Conservation (phyloP, 2,113 vertebrate species). For the Pleuronectes platessa region DNA sequence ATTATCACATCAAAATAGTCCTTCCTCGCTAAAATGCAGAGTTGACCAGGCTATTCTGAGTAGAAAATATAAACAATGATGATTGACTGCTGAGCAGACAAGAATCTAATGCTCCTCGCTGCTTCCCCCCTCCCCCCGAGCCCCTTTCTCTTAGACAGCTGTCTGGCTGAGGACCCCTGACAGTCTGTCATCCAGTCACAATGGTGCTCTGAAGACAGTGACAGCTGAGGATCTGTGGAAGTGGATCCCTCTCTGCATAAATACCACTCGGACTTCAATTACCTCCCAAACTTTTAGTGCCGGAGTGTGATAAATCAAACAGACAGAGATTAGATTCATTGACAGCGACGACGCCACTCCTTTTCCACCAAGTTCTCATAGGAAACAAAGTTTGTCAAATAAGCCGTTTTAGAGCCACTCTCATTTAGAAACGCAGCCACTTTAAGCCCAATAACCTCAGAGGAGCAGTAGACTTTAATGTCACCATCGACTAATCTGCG, state of each 20-base stretch:
- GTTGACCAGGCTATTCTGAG: conserved; percentile 60
- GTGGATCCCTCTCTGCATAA: conserved; percentile 66
- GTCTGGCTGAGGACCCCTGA: conserved; percentile 73
- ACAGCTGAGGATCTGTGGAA: conserved; percentile 79
- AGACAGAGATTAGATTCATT: conserved; percentile 57
- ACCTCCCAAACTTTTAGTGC: conserved; percentile 60
- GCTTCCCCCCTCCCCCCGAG: conserved; percentile 52
- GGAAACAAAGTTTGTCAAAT: conserved; percentile 54
- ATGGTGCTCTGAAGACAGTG: conserved; percentile 67
- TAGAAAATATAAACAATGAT: conserved; percentile 69
- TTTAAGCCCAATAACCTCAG: conserved; percentile 50
- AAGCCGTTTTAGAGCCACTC: conserved; percentile 40
- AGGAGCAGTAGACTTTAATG: conserved; percentile 29
- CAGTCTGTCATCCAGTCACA: conserved; percentile 78
- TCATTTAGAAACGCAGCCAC: conserved; percentile 45
- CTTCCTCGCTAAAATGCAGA: conserved; percentile 20
- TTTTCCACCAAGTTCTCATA: conserved; percentile 56
- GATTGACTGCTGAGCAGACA: conserved; percentile 75
- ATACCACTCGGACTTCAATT: conserved; percentile 75
- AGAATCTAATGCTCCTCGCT: conserved; percentile 63
- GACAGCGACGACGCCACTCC: conserved; percentile 40
- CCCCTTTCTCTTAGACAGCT: conserved; percentile 72
- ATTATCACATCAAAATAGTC: conserved; percentile 12
- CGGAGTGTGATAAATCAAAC: conserved; percentile 66
- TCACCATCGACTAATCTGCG: conserved; percentile 37